phyloP scores from a whole-genome alignment of 2,888 invertebrate genomes.

The Tenodera sinensis region DNA sequence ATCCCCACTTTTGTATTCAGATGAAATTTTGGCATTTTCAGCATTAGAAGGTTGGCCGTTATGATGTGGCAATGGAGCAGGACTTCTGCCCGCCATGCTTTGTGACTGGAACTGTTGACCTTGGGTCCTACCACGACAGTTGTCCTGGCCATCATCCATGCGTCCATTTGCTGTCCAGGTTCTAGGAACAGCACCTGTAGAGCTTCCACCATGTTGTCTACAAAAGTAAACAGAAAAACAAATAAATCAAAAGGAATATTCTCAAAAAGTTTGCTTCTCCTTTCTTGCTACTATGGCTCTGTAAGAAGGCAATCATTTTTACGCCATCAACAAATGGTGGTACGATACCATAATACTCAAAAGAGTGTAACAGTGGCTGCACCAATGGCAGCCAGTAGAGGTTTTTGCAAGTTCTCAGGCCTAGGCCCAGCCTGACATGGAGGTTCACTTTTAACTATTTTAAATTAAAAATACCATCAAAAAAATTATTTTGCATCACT shows the following conservation, averaged over 20 bases:
- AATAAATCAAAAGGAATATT: not conserved
- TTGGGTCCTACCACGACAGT: not conserved
- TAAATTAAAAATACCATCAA: no score
- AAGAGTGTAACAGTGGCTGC: no score
- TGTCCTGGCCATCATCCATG: not conserved
- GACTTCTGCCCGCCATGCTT: not conserved
- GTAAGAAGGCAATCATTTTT: no score
- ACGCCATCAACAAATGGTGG: no score
- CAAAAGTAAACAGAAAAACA: not conserved
- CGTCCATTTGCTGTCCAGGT: not conserved
- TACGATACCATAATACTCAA: no score
- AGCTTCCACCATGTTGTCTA: slow-evolving; percentile 4
- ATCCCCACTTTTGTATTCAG: not conserved
- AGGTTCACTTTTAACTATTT: no score
- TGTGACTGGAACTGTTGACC: not conserved
- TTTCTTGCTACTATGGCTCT: no score
- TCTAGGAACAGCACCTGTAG: slow-evolving; percentile 20
- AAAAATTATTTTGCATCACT: no score
- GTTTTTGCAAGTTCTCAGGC: no score
- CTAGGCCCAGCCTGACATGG: no score
- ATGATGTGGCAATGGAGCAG: slow-evolving; percentile 4
- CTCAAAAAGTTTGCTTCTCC: not conserved
- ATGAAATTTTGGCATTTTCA: not conserved
- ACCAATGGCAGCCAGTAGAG: no score
- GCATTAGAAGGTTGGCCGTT: not conserved